Conservation (phyloP, 2,797 vertebrate species). For the Pangasius mekongensis region DNA sequence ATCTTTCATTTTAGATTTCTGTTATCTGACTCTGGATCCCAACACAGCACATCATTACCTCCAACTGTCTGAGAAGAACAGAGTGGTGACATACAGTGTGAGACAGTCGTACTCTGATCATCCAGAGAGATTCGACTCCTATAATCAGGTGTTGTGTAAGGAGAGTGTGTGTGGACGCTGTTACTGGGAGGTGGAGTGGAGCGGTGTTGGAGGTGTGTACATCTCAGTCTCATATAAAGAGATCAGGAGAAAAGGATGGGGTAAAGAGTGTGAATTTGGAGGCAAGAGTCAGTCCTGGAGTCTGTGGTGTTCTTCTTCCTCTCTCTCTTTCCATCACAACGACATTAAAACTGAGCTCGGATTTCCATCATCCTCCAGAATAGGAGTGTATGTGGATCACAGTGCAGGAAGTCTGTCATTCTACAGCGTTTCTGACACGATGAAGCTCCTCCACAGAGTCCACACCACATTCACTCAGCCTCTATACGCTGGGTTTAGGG, state of each 20-base stretch:
- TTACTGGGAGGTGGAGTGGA: neutral
- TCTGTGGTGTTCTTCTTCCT: neutral
- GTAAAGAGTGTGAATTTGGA: neutral
- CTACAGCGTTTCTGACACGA: too few relatives aligned
- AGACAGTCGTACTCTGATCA: neutral
- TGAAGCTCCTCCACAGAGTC: too few relatives aligned
- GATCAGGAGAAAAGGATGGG: neutral
- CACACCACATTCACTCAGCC: too few relatives aligned
- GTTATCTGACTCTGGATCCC: neutral
- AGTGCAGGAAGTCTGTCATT: too few relatives aligned
- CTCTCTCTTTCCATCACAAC: neutral
- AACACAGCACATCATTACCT: neutral
- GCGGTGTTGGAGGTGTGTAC: neutral
- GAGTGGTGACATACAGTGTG: neutral
- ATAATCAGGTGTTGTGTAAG: neutral
- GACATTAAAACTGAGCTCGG: neutral
- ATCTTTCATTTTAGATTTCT: too few relatives aligned
- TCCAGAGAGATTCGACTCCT: neutral
- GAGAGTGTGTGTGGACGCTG: constrained; percentile 1
- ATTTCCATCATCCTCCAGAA: neutral
- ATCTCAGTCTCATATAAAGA: constrained; percentile 7
- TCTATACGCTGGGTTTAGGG: too few relatives aligned
- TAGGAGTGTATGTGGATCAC: too few relatives aligned
- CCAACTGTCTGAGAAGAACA: neutral
- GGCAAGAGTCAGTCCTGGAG: neutral